Evolutionary conservation across 2,797 vertebrate species (phyloP), one percentile per base, ranked within the genome.

Genomic region (Esox lucius): DNA sequence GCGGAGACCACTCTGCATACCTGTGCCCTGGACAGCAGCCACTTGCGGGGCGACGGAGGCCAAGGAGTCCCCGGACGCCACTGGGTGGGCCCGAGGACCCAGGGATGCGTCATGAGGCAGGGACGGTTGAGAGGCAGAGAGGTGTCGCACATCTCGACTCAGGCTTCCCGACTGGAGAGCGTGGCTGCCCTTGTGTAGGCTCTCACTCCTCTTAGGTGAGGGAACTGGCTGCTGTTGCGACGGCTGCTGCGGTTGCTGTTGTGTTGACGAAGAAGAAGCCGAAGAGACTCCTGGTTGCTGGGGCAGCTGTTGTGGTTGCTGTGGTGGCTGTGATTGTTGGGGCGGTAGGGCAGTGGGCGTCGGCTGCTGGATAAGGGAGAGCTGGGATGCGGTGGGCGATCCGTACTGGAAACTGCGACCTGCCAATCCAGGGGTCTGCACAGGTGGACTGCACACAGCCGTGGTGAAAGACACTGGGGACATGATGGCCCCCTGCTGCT

Each of bases 121-220:
- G 75, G 98, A 98, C 24, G 98, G 97, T 94, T 99, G 98, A 22
- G 98, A 99, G 85, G 98, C 97, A 0, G 98, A 99, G 53, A 98
- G 95, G 78, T 98, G 96, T 86, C 97, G 94, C 83, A 98, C 92
- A 48, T 99, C 97, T 83, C 95, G 93, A 82, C 93, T 96, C 93
- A 99, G 93, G 88, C 91, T 98, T 91, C 96, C 91, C 70, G 96
- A 96, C 84, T 96, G 95, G 79, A 97, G 96, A 22, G 95, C 95
- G 88, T 98, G 97, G 4, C 96, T 91, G 87, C 96, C 96, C 93
- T 96, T 97, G 90, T 96, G 96, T 79, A 95, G 56, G 56, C 22
- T 80, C 42, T 99, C 97, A 0, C 90, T 95, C 78, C 95, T 94
- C 86, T 95, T 96, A 1, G 94, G 91, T 13, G 95, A 93, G 0